Evolutionary conservation across 2,797 vertebrate genomes (phyloP).

Genomic region (Intellagama lesueurii): DNA sequence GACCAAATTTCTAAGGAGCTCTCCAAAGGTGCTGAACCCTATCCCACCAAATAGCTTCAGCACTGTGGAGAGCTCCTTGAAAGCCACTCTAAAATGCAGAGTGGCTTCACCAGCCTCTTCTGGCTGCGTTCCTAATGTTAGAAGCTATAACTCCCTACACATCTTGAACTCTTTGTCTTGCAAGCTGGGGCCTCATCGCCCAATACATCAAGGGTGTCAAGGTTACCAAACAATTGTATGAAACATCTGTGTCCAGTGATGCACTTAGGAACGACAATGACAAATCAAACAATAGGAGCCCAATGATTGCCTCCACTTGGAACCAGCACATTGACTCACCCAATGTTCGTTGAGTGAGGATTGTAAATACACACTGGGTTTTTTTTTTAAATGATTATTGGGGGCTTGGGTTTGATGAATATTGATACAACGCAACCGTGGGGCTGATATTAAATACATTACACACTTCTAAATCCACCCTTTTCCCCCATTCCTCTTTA

Average conservation of each 20-base stretch:
- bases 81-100: not conserved
- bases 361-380: constrained; percentile 76
- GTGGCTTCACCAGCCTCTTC: not conserved
- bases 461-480: constrained; percentile 74
- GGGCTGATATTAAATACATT: constrained; percentile 81
- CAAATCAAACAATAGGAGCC: constrained; percentile 10
- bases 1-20: not conserved
- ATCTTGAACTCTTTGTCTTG: too few relatives aligned
- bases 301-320: constrained; percentile 31
- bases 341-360: constrained; percentile 33
- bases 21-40: not conserved
- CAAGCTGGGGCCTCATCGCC: not conserved
- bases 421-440: constrained; percentile 78
- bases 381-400: constrained; percentile 71
- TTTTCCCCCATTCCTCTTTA: constrained; percentile 71
- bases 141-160: too few relatives aligned
- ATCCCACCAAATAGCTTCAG: not conserved
- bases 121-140: not conserved
- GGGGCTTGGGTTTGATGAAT: constrained; percentile 81
- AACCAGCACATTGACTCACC: constrained; percentile 44
- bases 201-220: not conserved
- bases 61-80: not conserved
- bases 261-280: constrained; percentile 54
- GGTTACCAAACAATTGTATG: constrained; percentile 41
- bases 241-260: constrained; percentile 49